Conservation (phyloP, 2,797 vertebrate genomes). For the Tenualosa thibaudeaui region DNA sequence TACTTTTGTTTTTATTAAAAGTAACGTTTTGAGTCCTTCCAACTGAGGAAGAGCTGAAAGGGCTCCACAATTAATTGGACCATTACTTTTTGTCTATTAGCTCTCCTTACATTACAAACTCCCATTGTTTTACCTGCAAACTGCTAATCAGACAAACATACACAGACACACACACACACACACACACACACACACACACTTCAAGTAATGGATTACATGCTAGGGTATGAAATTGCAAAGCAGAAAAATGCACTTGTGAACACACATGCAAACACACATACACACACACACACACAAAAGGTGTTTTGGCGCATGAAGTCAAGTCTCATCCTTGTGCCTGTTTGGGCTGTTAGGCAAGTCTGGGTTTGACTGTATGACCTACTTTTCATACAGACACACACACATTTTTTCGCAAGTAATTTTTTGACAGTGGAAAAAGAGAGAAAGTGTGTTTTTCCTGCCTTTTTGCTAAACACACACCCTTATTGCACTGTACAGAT, state of each 20-base stretch:
- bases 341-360: background rate
- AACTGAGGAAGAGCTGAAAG: no score
- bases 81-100: no score
- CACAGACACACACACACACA: background rate
- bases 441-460: background rate
- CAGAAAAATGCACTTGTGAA: background rate
- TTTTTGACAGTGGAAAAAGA: background rate
- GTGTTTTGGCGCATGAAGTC: background rate
- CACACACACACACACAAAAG: background rate
- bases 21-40: no score
- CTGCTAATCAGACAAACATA: no score
- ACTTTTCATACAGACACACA: background rate
- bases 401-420: background rate
- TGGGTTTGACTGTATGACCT: background rate
- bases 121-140: background rate
- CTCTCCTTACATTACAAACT: no score
- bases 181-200: background rate
- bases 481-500: background rate
- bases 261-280: background rate
- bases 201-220: no score
- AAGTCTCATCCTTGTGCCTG: no score
- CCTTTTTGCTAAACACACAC: background rate
- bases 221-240: no score
- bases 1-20: no score
- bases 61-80: no score